Evolutionary conservation across 2,113 vertebrate genomes (phyloP).

Genomic region (Eclectus roratus): DNA sequence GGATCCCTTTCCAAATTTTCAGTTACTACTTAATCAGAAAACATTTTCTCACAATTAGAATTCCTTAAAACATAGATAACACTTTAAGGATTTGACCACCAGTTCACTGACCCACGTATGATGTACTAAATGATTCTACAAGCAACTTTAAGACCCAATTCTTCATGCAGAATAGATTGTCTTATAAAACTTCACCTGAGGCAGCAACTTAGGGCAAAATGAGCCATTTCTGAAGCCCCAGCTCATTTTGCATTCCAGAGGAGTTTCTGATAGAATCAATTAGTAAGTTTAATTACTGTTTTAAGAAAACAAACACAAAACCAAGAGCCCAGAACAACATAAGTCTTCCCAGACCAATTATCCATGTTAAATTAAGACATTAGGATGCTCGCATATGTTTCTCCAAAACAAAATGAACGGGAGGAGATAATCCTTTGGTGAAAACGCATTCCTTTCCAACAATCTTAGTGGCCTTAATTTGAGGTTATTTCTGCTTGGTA

Average conservation of each 20-base stretch:
- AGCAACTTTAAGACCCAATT: background rate
- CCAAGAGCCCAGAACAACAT: background rate
- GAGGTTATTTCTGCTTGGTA: background rate
- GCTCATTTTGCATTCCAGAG: conserved; percentile 36
- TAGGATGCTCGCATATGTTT: conserved; percentile 4
- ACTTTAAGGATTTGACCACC: background rate
- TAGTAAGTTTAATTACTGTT: conserved; percentile 52
- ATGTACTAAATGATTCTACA: background rate
- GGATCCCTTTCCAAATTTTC: background rate
- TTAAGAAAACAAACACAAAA: conserved; percentile 64
- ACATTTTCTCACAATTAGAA: background rate
- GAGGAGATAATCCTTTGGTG: background rate
- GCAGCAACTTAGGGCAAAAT: conserved; percentile 15
- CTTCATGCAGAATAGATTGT: background rate
- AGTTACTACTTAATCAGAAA: background rate
- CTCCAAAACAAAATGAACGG: background rate
- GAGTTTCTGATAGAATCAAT: conserved; percentile 40
- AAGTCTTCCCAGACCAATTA: conserved; percentile 42
- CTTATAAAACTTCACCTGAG: background rate
- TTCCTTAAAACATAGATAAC: background rate
- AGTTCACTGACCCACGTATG: background rate
- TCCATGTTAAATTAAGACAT: conserved; percentile 37
- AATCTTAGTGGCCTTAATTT: background rate
- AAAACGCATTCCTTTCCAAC: background rate
- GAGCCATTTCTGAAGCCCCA: background rate